Base-by-base conservation (phyloP, 2,797 vertebrate genomes). In the Sebastolobus alascanus region DNA sequence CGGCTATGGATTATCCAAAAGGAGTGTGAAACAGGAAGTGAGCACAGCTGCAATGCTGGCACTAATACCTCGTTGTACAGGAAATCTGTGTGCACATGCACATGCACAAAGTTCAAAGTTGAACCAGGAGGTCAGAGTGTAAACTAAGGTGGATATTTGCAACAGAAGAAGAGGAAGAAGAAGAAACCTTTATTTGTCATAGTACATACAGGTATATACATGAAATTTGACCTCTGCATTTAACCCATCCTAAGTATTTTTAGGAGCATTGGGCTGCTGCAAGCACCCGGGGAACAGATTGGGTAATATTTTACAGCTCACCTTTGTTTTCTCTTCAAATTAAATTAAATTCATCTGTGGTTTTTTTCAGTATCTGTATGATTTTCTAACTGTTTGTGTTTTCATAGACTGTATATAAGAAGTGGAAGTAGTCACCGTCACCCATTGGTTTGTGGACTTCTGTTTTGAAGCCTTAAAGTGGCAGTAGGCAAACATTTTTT, bases 1-100 rank as follows among this genome's bases (percentile, higher is more conserved):
- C 27, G 40, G 55, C 43, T 58, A 50, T 46, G 22, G 73, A 79
- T 84, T 71, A 68, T 75, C n/a, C 27, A 65, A 52, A 75, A 68
- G 14, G 16, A 56, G 14, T 38, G 31, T 54, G 33, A 52, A 84
- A 68, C 35, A 31, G 27, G 35, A 63, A 27, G 52, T 16, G 52
- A 77, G 58, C 20, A 38, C 27, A 72, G 12, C 38, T 10, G 4
- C 73, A 31, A 73, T 76, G 9, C 38, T 56, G 38, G 20, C 12
- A 60, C 37, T 68, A 58, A 46, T 60, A 18, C 5, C 6, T 72
- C 25, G 13, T 58, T 78, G 67, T 38, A 56, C 18, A 64, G 29
- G 7, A 61, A 38, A 55, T 38, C 3, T 4, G 2, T 68, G 10
- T 56, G 16, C 54, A 43, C 50, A 37, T 8, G 2, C 46, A 31